phyloP scores from a whole-genome alignment of 2,888 invertebrate genomes.

The Mellilla xanthometata region DNA sequence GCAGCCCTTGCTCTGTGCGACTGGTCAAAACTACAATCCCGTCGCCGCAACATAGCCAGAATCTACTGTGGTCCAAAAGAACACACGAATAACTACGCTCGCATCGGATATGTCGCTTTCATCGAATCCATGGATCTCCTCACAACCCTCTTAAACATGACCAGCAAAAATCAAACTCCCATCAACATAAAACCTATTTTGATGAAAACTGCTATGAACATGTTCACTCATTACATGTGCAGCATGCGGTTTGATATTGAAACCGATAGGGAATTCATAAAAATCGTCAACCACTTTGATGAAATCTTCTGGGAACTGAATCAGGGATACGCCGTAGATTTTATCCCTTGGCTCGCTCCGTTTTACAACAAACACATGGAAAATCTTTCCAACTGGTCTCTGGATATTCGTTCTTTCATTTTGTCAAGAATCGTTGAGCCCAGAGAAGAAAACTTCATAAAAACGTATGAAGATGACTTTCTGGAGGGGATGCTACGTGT shows the following conservation, averaged over 20 bases:
- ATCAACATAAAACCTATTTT: constrained; percentile 87
- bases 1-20: constrained; percentile 93
- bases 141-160: constrained; percentile 73
- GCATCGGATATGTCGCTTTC: constrained; percentile 87
- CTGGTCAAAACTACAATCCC: constrained; percentile 92
- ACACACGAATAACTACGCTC: constrained; percentile 86
- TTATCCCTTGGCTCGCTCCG: constrained; percentile 91
- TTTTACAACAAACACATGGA: constrained; percentile 87
- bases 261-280: constrained; percentile 84
- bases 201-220: constrained; percentile 90
- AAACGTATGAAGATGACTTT: constrained; percentile 87
- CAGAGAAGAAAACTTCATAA: no score
- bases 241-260: constrained; percentile 88
- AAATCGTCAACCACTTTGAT: constrained; percentile 88
- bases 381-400: constrained; percentile 86
- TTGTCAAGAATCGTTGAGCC: constrained; percentile 86
- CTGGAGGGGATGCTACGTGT: constrained; percentile 90
- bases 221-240: constrained; percentile 94
- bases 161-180: constrained; percentile 55
- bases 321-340: constrained; percentile 93
- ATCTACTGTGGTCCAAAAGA: constrained; percentile 91
- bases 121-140: constrained; percentile 86
- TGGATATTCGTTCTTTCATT: constrained; percentile 88
- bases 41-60: constrained; percentile 89
- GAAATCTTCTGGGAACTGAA: constrained; percentile 96